Conservation (phyloP, 35 echinoderm and acorn worm genomes). For the Chiridota heheva region DNA sequence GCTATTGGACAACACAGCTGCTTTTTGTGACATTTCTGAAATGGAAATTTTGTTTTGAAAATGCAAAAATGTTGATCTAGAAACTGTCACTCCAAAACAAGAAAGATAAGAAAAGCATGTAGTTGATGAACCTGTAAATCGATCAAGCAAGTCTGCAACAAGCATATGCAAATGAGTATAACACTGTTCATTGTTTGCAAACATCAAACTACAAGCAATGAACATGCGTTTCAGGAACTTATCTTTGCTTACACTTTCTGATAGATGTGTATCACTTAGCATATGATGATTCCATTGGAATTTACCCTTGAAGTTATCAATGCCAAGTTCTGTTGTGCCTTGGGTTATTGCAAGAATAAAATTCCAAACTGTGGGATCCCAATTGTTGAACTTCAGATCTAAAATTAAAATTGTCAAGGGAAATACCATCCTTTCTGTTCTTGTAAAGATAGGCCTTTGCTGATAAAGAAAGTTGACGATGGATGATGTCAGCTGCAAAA, state of each 20-base stretch:
- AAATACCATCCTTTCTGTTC: not conserved
- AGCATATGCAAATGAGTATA: conserved; percentile 35
- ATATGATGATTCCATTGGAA: conserved; percentile 24
- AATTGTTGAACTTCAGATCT: not conserved
- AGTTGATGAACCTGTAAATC: conserved; percentile 23
- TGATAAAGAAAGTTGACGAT: not conserved
- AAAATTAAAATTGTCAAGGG: conserved; percentile 26
- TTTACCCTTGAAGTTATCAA: not conserved
- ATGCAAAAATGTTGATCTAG: conserved; percentile 6
- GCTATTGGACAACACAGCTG: not conserved
- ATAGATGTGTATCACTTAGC: conserved; percentile 12
- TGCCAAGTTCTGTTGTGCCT: not conserved
- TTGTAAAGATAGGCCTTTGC: conserved; percentile 2
- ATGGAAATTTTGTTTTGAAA: conserved; percentile 16
- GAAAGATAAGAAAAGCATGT: conserved; percentile 20
- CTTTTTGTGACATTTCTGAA: not conserved
- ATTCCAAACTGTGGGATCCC: conserved; percentile 4
- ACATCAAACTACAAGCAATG: conserved; percentile 23
- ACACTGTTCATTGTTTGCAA: conserved; percentile 13
- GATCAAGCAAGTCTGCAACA: conserved; percentile 17
- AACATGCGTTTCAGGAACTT: conserved; percentile 13
- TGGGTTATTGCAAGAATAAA: conserved; percentile 16
- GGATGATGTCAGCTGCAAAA: conserved; percentile 14
- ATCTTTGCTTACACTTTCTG: not conserved
- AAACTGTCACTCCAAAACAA: conserved; percentile 16